These are phyloP conservation scores for Gymnosoma rotundatum DNA, from an alignment of 2,888 invertebrate genomes.

Conservation along the genomic window DNA sequence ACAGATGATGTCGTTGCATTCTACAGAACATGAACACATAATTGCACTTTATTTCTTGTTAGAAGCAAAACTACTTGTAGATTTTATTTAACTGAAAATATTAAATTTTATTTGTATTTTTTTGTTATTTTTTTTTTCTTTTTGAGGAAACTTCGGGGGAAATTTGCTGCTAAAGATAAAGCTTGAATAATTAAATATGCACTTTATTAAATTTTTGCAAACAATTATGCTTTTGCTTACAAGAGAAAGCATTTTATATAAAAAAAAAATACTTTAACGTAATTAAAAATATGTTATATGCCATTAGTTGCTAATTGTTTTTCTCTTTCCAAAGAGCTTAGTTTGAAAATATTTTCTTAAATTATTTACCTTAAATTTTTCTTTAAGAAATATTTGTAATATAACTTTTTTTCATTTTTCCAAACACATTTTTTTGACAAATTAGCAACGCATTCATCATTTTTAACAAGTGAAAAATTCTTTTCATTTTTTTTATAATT, in stretches of 20 bases:
- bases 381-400: slow-evolving; percentile 8
- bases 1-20: slow-evolving; percentile 48
- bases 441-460: slow-evolving; percentile 31
- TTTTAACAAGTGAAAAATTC: background rate
- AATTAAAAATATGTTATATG: too few relatives aligned
- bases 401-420: background rate
- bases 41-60: slow-evolving; percentile 25
- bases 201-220: slow-evolving; percentile 1
- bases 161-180: background rate
- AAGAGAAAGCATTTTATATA: background rate
- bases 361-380: background rate
- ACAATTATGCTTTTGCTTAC: background rate
- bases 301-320: too few relatives aligned
- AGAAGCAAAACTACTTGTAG: slow-evolving; percentile 10
- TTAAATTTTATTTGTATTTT: too few relatives aligned
- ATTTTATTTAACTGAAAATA: background rate
- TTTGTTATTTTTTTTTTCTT: background rate
- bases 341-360: background rate
- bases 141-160: background rate
- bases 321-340: too few relatives aligned
- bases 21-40: slow-evolving; percentile 8
- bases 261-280: too few relatives aligned
- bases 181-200: background rate
- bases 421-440: background rate
- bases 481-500: slow-evolving; percentile 8